Evolutionary conservation across 2,797 vertebrate species (phyloP), one percentile per base, ranked within the genome.

Genomic region (Falco concolor): DNA sequence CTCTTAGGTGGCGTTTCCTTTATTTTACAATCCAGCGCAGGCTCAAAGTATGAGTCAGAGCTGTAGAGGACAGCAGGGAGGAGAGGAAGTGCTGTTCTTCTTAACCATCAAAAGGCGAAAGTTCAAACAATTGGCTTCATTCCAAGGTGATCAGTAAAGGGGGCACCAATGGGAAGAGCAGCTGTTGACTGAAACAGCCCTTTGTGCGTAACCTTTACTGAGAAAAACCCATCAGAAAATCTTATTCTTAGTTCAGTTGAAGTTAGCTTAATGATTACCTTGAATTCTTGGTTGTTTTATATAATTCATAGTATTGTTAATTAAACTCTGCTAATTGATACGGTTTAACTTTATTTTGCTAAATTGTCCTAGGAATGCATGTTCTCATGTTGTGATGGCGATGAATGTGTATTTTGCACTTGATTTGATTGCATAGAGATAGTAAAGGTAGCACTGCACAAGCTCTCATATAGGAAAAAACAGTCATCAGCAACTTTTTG

Each of bases 71-170:
- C 65, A 89, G 84, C 81, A 77, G 94, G 84, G 79, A 96, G 94
- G 72, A 91, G 79, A 61, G 54, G 91, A 97, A 97, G 17, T 36
- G 67, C 50, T 93, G 52, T 27, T 91, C 82, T 82, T 90, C 83
- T 57, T 74, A 84, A 68, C 87, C 78, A 96, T 93, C 91, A 90
- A 94, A 95, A 93, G 59, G 60, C 93, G 54, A 78, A 96, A 94
- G 93, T 96, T 97, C 75, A 90, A 96, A 97, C 73, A 84, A 5
- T 47, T 93, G 96, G 91, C 87, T 28, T 73, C 20, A 7, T 59
- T 91, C 96, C 75, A 85, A 92, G 87, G 79, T 36, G 40, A 61
- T 45, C 88, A 89, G 68, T 65, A 30, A 75, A 81, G 70, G 82
- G 85, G 42, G 67, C 34, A 90, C 40, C 90, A 34, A 64, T 38